Conservation (phyloP, 2,797 vertebrate genomes). For the Aphelocoma californica region DNA sequence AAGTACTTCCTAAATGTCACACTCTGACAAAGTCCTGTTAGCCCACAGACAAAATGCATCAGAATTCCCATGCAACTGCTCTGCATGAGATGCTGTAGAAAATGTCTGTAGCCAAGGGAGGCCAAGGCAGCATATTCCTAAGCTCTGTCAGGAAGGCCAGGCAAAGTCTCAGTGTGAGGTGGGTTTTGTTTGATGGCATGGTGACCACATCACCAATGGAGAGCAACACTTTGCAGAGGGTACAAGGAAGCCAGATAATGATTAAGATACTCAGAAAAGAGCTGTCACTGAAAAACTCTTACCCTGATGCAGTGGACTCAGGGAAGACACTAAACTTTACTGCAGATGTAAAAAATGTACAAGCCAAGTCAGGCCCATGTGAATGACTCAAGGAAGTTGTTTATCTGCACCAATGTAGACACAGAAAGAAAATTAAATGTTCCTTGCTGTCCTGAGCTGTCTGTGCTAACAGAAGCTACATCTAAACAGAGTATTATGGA, state of each 20-base stretch:
- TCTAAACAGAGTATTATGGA: not conserved
- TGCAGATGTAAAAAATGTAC: not conserved
- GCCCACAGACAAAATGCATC: not conserved
- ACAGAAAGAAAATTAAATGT: not conserved
- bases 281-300: not conserved
- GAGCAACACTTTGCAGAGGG: not conserved
- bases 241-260: not conserved
- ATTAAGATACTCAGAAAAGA: not conserved
- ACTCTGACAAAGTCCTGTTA: not conserved
- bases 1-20: not conserved
- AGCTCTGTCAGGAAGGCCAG: not conserved
- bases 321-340: not conserved
- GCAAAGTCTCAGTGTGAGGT: not conserved
- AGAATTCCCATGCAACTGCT: rapidly evolving
- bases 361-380: not conserved
- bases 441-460: not conserved
- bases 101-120: not conserved
- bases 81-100: not conserved
- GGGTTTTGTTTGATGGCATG: not conserved
- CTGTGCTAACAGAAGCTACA: not conserved
- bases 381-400: not conserved
- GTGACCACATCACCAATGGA: not conserved
- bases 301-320: not conserved
- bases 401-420: not conserved
- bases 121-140: not conserved